Evolutionary conservation across 2,888 invertebrate genomes (phyloP).

Genomic region (Drosophila borborema): DNA sequence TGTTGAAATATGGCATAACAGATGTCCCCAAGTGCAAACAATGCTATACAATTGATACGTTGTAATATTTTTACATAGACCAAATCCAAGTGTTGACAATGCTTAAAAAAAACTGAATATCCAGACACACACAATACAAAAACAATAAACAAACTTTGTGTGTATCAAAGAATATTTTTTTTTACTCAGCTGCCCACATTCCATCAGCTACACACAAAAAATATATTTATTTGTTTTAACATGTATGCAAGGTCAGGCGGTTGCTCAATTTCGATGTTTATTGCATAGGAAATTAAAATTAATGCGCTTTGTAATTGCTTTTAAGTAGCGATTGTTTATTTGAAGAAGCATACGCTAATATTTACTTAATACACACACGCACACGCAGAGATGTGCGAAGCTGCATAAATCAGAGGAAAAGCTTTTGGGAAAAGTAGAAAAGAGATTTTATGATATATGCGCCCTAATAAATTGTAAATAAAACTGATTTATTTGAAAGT

Average conservation of each 20-base stretch:
- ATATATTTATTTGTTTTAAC: slow-evolving; percentile 5
- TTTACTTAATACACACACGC: slow-evolving; percentile 17
- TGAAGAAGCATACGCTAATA: slow-evolving; percentile 24
- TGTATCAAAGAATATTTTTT: not conserved
- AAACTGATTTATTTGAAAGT: slow-evolving; percentile 44
- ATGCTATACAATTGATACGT: slow-evolving; percentile 15
- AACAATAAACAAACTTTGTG: slow-evolving; percentile 14
- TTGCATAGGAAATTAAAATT: slow-evolving; percentile 20
- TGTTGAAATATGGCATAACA: slow-evolving; percentile 7
- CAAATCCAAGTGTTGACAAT: slow-evolving; percentile 40
- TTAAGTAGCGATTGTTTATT: slow-evolving; percentile 31
- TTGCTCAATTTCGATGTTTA: slow-evolving; percentile 22
- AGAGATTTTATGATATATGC: slow-evolving; percentile 35
- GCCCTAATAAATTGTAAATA: slow-evolving; percentile 52
- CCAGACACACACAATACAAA: not conserved
- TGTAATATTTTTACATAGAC: slow-evolving; percentile 16
- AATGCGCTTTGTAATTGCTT: slow-evolving; percentile 44
- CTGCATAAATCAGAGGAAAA: slow-evolving; percentile 28
- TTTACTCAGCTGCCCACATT: not conserved
- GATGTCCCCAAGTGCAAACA: slow-evolving; percentile 16
- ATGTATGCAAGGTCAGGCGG: slow-evolving; percentile 10
- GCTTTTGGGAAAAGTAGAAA: slow-evolving; percentile 3
- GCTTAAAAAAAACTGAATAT: slow-evolving; percentile 20
- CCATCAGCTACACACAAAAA: not conserved
- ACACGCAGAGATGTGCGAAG: not conserved